Base-by-base conservation (phyloP, 2,113 vertebrate genomes). In the Electrona antarctica region DNA sequence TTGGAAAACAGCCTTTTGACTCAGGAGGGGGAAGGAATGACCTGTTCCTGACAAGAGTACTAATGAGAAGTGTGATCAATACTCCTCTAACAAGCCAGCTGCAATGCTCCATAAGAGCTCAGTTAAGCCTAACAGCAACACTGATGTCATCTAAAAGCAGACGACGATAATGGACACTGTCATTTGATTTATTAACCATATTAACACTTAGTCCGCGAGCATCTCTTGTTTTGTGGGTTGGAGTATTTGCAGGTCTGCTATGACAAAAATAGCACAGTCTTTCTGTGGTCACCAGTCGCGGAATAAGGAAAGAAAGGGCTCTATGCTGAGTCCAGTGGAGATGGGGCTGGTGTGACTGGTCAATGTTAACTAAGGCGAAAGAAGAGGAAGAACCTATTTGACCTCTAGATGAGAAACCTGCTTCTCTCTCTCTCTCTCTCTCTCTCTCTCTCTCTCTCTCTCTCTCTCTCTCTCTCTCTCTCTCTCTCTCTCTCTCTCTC, bases 11-110 rank as follows among this genome's bases (percentile, higher is more conserved):
- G 33, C 33, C 33, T 87, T 83, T 55, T 67, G 64, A 73, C 48
- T 74, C 51, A 60, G 57, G 12, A 46, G 60, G 29, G 60, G 41
- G 68, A 69, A 79, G 69, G 85, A 82, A 82, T 77, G 41, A 82
- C 8, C 29, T 0, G 13, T 5, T 41, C 49, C 15, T 71, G 72
- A 76, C 49, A 74, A 47, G 63, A 50, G 12, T 74, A 64, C 63
- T 82, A 74, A 88, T 87, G 72, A 86, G 74, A 61, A 54, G 64
- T 59, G 63, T 72, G 77, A 87, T 88, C 85, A 29, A 87, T 89
- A 78, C 74, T 28, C 29, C 49, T 48, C 15, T 74, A 73, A 74
- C 50, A 46, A 87, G 66, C 71, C 60, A 51, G 55, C 62, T 66
- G 62, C 69, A 78, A 12, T 56, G 57, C 57, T 13, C 3, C 67